Percentiles rank a stretch among this genome's conserved stretches.
Conservation (phyloP, 2,113 vertebrate genomes). For the Zosterops lateralis region DNA sequence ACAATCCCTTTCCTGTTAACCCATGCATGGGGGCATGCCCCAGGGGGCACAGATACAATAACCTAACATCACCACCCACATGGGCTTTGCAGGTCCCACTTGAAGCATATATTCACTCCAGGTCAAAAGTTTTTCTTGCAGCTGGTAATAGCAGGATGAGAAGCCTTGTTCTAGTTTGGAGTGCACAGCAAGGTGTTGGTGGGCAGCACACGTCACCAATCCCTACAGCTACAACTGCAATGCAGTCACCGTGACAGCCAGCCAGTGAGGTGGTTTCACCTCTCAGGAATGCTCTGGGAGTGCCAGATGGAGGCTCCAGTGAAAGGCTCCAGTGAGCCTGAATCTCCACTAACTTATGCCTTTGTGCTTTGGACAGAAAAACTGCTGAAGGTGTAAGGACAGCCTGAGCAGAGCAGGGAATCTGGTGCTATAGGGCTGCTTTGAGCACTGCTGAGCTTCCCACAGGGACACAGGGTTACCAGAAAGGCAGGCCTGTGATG, state of each 20-base stretch:
- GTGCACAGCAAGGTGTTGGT: neutral
- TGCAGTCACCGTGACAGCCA: neutral
- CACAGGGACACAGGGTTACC: neutral
- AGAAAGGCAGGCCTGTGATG: neutral
- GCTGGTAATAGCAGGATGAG: neutral
- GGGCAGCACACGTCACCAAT: neutral
- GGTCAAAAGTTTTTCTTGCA: neutral
- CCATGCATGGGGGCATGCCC: neutral
- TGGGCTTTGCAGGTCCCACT: neutral
- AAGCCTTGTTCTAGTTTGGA: neutral
- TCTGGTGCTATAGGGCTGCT: neutral
- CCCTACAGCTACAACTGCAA: neutral
- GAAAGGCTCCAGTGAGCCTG: neutral
- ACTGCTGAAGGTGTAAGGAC: neutral
- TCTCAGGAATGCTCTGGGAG: conserved; percentile 35
- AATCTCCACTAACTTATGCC: neutral
- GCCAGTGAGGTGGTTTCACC: conserved; percentile 22
- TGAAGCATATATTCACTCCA: neutral
- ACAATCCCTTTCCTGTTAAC: neutral
- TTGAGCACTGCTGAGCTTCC: neutral
- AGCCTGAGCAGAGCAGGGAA: neutral
- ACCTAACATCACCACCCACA: neutral
- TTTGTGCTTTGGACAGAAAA: neutral
- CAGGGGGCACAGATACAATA: neutral
- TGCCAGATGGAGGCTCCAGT: neutral